Evolutionary conservation across 1,140 invertebrate species (phyloP), one percentile per base, ranked within the genome.

Genomic region (Aphidius gifuensis): DNA sequence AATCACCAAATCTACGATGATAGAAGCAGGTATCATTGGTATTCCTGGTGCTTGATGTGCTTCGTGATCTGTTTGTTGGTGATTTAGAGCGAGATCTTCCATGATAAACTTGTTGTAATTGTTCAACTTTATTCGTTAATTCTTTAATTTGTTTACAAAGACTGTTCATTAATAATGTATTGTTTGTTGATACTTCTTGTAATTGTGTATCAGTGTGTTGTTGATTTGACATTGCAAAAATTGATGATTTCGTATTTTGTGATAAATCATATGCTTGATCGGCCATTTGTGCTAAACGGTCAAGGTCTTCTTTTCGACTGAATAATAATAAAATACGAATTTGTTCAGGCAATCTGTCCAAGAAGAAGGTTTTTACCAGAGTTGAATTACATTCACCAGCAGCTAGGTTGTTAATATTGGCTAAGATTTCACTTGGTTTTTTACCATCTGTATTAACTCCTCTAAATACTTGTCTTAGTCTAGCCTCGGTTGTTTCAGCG

Each of bases 391-490:
- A 47, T 4, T 50, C 50, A 11, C 23, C 48, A 7, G 49, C 60
- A 0, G 68, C 70, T 23, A 71, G 48, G 6, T 60, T 46, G 3
- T 49, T 16, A 64, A 73, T 69, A 16, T 68, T 49, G 3, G 65
- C 42, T 45, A 76, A 43, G 9, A 76, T 60, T 47, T 72, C 68
- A 0, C 69, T 62, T 21, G 68, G 71, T 16, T 64, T 65, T 48
- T 68, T 63, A 55, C 69, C 66, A 1, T 66, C 69, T 4, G 74
- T 53, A 16, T 68, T 65, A 5, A 74, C 46, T 3, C 68, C 67
- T 7, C 58, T 58, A 1, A 74, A 48, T 21, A 73, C 61, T 61
- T 69, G 69, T 44, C 65, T 51, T 0, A 73, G 39, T 51, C 72
- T 62, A 6, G 58, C 21, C 6, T 59, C 58, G 40, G 63, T 60